Evolutionary conservation across 2,797 vertebrate species (phyloP).

Genomic region (Octomys mimax): DNA sequence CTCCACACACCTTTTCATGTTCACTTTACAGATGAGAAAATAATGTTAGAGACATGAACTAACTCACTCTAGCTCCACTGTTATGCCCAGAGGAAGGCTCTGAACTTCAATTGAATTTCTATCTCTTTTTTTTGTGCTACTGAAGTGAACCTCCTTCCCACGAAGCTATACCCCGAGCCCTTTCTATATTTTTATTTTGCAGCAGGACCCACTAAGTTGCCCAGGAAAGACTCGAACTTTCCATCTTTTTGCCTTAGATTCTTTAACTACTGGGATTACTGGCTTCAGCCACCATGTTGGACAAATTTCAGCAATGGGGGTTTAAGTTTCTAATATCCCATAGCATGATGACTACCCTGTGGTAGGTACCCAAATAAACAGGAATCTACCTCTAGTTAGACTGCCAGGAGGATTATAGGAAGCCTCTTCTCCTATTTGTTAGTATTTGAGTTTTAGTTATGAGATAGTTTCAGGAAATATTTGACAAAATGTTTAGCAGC

Average conservation of each 20-base stretch:
- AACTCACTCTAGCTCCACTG: not conserved
- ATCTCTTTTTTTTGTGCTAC: not conserved
- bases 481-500: not conserved
- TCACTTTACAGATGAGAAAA: not conserved
- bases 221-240: not conserved
- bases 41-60: not conserved
- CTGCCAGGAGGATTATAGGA: not conserved
- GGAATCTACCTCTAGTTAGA: not conserved
- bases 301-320: not conserved
- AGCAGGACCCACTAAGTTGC: not conserved
- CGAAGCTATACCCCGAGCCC: not conserved
- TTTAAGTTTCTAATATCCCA: not conserved
- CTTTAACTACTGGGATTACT: not conserved
- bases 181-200: not conserved
- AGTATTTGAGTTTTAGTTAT: slow-evolving; percentile 43
- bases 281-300: not conserved
- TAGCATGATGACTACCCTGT: not conserved
- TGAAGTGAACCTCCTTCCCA: not conserved
- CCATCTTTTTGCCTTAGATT: not conserved
- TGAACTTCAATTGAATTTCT: not conserved
- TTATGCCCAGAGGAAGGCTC: not conserved
- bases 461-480: slow-evolving; percentile 36
- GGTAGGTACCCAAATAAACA: not conserved
- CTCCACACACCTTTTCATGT: not conserved
- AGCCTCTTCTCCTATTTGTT: not conserved